Percentiles rank a stretch among this genome's conserved stretches.
Evolutionary conservation across 2,888 invertebrate genomes (phyloP).

Genomic region (Caenorhabditis japonica): DNA sequence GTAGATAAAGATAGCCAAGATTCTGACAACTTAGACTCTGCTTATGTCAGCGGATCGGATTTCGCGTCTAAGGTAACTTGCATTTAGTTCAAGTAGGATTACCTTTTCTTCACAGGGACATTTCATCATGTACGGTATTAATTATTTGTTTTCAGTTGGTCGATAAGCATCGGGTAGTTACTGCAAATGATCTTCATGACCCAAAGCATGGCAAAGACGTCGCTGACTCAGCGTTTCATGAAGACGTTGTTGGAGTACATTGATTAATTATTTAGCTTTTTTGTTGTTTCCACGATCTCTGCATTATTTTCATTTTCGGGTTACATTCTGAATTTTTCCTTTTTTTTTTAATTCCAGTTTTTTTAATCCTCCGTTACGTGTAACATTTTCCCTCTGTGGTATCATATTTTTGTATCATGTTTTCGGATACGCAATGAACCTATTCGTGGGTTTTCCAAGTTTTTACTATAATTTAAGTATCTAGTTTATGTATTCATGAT

Average conservation of each 20-base stretch:
- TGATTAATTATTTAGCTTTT: conserved; percentile 13
- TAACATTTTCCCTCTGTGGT: too few species aligned
- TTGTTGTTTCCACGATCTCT: conserved; percentile 6
- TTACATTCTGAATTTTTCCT: conserved; percentile 2
- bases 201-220: conserved; percentile 9
- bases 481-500: too few species aligned
- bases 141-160: conserved; percentile 22
- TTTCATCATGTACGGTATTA: not conserved
- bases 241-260: conserved; percentile 47
- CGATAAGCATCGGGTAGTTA: conserved; percentile 40
- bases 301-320: conserved; percentile 5
- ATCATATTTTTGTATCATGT: too few species aligned
- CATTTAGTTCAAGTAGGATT: too few species aligned
- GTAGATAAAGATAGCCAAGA: conserved; percentile 31
- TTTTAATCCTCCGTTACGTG: too few species aligned
- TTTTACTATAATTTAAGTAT: too few species aligned
- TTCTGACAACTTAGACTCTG: conserved; percentile 43
- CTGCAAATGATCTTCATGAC: conserved; percentile 7
- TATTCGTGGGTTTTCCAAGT: too few species aligned
- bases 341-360: not conserved
- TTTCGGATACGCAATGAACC: too few species aligned
- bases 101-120: not conserved
- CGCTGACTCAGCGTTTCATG: conserved; percentile 47
- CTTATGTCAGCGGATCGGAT: conserved; percentile 46
- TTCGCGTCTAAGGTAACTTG: conserved; percentile 39